phyloP scores from a whole-genome alignment of 1,140 invertebrate species.

The Lucilia cuprina region DNA sequence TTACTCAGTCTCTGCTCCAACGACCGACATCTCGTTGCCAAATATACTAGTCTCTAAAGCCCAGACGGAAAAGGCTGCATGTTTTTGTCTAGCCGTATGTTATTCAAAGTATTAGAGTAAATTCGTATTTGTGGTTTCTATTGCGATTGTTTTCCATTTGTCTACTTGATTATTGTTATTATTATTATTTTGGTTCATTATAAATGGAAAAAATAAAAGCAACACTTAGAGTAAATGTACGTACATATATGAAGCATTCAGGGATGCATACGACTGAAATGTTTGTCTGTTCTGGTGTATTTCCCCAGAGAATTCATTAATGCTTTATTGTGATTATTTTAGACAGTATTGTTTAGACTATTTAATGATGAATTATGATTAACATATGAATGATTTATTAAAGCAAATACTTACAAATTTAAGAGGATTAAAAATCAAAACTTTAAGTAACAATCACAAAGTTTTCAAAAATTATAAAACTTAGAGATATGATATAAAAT shows the following conservation, averaged over 20 bases:
- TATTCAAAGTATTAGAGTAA: not conserved
- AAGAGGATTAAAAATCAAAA: not conserved
- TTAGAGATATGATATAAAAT: too few species aligned
- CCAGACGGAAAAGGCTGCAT: not conserved
- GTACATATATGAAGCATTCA: not conserved
- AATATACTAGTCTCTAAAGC: not conserved
- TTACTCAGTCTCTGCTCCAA: slow-evolving; percentile 31
- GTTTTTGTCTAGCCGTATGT: slow-evolving; percentile 28
- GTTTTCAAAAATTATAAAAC: too few species aligned
- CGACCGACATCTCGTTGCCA: not conserved
- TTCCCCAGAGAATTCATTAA: slow-evolving; percentile 27
- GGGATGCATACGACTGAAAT: not conserved
- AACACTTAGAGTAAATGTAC: not conserved
- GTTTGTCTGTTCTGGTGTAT: not conserved
- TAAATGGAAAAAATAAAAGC: not conserved
- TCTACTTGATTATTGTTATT: slow-evolving; percentile 25
- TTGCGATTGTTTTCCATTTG: slow-evolving; percentile 31
- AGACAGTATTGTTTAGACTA: slow-evolving; percentile 13
- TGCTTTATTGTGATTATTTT: slow-evolving; percentile 26
- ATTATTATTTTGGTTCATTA: slow-evolving; percentile 24
- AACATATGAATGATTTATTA: slow-evolving; percentile 28
- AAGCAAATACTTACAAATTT: not conserved
- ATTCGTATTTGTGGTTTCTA: slow-evolving; percentile 23
- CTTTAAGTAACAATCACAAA: not conserved
- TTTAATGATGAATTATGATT: slow-evolving; percentile 16